phyloP scores from a whole-genome alignment of 1,140 invertebrate genomes.

The Cydia amplana region DNA sequence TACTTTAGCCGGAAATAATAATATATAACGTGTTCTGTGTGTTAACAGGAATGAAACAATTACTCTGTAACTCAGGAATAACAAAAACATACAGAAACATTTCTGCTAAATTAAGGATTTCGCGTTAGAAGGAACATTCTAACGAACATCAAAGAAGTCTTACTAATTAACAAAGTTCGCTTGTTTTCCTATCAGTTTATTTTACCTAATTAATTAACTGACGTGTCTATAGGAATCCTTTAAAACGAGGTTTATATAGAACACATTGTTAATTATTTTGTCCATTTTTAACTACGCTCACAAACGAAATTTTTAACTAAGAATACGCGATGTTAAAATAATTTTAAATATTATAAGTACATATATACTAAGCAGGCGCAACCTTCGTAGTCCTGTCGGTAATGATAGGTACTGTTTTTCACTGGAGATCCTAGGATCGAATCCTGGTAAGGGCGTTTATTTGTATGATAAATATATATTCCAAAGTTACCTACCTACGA shows the following conservation, averaged over 20 bases:
- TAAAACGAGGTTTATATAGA: neutral
- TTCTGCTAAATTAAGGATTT: slow-evolving; percentile 24
- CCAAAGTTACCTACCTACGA: no score
- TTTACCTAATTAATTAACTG: slow-evolving; percentile 20
- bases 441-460: no score
- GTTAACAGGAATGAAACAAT: neutral
- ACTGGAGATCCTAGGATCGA: no score
- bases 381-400: no score
- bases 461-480: no score
- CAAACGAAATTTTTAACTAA: no score
- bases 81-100: slow-evolving; percentile 23
- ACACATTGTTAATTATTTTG: neutral
- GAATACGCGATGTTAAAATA: neutral
- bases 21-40: neutral
- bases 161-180: slow-evolving; percentile 28
- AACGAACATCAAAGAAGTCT: slow-evolving; percentile 31
- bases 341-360: neutral
- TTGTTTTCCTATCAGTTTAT: slow-evolving; percentile 31
- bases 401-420: no score
- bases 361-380: no score
- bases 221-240: neutral
- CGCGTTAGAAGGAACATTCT: slow-evolving; percentile 20
- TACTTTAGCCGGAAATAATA: slow-evolving; percentile 38
- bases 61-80: neutral
- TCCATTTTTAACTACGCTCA: no score